Base-by-base conservation (phyloP, 2,797 vertebrate species). In the Eurystomus glaucurus region DNA sequence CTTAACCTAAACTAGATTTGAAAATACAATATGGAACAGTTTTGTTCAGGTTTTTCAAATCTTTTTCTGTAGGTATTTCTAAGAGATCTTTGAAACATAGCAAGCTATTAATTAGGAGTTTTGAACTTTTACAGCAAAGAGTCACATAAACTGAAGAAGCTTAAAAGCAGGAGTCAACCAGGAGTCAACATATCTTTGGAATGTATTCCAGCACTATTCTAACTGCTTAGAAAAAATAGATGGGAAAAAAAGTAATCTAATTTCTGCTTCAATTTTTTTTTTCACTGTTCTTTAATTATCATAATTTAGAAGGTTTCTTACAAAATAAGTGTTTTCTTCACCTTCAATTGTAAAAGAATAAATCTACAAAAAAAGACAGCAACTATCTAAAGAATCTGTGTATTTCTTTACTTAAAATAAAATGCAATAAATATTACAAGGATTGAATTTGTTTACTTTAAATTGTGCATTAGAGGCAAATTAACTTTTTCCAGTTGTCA, bases 221-320 rank as follows among this genome's bases (percentile, higher is more conserved):
- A 8, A 78, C 19, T 37, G 15, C 11, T 61, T 11, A 6, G 15
- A 51, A 41, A 77, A 78, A 46, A 72, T 20, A n/a, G 14, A n/a
- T 14, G 14, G 3, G 2, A 33, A 33, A 33, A 33, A 52, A 28
- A 5, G 3, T 2, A 10, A 43, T 5, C 8, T 50, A 3, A 37
- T 46, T 69, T 61, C 19, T 46, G 6, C 11, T 35, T 35, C 35
- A 35, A 35, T 35, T 28, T 72, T 7, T 39, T 4, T 39, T 68
- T 82, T 35, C 16, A n/a, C 5, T 72, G 4, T n/a, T 71, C 4
- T 51, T 90, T 48, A 28, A 19, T 70, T 54, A 37, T 57, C 8
- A 41, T 18, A 43, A 5, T 65, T 74, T 31, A 48, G n/a, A 43
- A 62, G 43, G 11, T 3, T 55, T 72, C 29, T 75, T 39, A 17